Evolutionary conservation across 2,797 vertebrate genomes (phyloP).

Genomic region (Periparus ater): DNA sequence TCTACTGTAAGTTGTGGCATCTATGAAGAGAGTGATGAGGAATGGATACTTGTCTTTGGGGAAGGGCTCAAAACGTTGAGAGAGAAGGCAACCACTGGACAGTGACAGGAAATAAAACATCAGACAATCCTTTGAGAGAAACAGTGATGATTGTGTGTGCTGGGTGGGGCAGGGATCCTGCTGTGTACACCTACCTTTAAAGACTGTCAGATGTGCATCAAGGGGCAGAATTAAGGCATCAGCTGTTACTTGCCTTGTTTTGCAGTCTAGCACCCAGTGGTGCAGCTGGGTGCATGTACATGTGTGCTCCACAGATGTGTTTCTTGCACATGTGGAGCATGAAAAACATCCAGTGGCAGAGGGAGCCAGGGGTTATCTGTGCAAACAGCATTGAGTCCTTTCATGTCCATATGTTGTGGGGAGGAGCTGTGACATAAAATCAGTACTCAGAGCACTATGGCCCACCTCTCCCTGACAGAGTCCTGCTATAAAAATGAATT

Average conservation of each 20-base stretch:
- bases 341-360: background rate
- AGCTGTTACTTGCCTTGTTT: background rate
- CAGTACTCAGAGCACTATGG: background rate
- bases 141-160: accelerated
- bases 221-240: background rate
- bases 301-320: background rate
- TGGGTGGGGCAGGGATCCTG: background rate
- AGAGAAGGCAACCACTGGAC: background rate
- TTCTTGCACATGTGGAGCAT: accelerated
- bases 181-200: accelerated
- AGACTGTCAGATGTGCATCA: background rate
- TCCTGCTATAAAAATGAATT: background rate
- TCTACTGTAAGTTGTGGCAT: background rate
- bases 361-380: background rate
- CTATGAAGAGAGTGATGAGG: background rate
- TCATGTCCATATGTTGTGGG: accelerated
- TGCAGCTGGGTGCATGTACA: accelerated
- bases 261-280: accelerated
- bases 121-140: background rate
- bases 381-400: background rate
- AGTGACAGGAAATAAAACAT: background rate
- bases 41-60: background rate
- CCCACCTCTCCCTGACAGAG: background rate
- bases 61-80: background rate
- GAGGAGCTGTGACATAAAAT: background rate